These are phyloP conservation scores for Hydropotes inermis DNA, from an alignment of 2,113 vertebrate genomes.

Conservation along the genomic window DNA sequence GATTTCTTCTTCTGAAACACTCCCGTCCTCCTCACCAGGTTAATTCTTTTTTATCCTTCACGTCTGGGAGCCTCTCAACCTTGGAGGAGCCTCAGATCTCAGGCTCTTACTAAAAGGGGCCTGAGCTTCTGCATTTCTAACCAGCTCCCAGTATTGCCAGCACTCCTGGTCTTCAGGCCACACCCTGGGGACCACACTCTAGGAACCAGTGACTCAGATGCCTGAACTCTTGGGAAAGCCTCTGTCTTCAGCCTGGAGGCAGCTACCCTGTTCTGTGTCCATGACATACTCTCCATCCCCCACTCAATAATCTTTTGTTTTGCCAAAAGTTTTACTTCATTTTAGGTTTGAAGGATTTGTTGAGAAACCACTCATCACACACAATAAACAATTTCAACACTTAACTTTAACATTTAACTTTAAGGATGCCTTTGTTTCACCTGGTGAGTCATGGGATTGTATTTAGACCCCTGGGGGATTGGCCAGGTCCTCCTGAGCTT, in stretches of 20 bases:
- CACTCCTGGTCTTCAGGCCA: background rate
- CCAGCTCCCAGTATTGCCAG: fast-evolving
- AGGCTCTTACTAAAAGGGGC: background rate
- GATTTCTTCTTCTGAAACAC: background rate
- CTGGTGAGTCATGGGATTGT: background rate
- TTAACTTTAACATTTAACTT: background rate
- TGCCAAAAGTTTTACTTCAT: background rate
- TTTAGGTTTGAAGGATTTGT: background rate
- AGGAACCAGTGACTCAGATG: background rate
- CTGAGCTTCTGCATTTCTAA: background rate
- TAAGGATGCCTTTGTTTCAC: background rate
- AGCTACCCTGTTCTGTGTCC: background rate
- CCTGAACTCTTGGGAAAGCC: background rate
- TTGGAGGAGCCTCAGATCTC: no score
- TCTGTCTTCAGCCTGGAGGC: background rate
- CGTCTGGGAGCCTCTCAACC: background rate
- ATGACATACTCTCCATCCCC: fast-evolving
- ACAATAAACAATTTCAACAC: background rate
- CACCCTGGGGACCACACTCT: no score
- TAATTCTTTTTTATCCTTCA: background rate
- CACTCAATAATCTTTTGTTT: background rate
- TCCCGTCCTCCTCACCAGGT: background rate
- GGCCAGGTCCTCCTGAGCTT: background rate
- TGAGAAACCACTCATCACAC: background rate
- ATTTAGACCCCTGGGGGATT: background rate